phyloP scores from a whole-genome alignment of 2,888 invertebrate species.

The Caenorhabditis japonica region DNA sequence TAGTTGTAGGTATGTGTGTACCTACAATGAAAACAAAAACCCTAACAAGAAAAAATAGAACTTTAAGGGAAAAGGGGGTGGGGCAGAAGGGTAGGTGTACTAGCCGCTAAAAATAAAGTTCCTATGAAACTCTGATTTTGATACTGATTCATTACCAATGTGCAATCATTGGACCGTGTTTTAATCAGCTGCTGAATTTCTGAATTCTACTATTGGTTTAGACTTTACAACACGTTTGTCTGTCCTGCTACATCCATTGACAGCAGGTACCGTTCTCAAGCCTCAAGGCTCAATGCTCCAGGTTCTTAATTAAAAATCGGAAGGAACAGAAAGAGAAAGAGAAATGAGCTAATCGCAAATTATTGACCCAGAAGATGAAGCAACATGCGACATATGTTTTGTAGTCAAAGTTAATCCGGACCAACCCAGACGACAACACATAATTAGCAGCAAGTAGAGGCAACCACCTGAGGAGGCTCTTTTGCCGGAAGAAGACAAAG shows the following conservation, averaged over 20 bases:
- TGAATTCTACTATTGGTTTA: background rate
- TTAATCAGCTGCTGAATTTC: constrained; percentile 15
- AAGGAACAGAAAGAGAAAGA: too few species aligned
- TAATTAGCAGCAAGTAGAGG: constrained; percentile 46
- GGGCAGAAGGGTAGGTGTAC: constrained; percentile 1
- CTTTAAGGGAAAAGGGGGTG: constrained; percentile 11
- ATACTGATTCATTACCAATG: constrained; percentile 39
- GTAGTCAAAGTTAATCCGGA: constrained; percentile 52
- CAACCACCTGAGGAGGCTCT: constrained; percentile 14
- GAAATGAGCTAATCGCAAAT: constrained; percentile 42
- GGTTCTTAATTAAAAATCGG: constrained; percentile 41
- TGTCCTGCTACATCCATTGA: constrained; percentile 19
- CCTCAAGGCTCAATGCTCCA: too few species aligned
- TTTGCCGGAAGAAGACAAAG: constrained; percentile 34
- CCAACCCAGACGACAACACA: constrained; percentile 36
- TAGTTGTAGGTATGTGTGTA: too few species aligned
- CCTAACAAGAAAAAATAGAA: background rate
- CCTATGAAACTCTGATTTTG: too few species aligned
- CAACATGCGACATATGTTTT: constrained; percentile 55
- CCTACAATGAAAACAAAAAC: constrained; percentile 5
- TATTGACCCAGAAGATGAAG: constrained; percentile 52
- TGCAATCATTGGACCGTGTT: constrained; percentile 8
- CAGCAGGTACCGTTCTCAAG: too few species aligned
- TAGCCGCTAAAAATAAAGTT: constrained; percentile 6
- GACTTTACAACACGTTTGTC: constrained; percentile 7